phyloP scores from a whole-genome alignment of 1,140 invertebrate species.

The Drosophila pallidifrons region DNA sequence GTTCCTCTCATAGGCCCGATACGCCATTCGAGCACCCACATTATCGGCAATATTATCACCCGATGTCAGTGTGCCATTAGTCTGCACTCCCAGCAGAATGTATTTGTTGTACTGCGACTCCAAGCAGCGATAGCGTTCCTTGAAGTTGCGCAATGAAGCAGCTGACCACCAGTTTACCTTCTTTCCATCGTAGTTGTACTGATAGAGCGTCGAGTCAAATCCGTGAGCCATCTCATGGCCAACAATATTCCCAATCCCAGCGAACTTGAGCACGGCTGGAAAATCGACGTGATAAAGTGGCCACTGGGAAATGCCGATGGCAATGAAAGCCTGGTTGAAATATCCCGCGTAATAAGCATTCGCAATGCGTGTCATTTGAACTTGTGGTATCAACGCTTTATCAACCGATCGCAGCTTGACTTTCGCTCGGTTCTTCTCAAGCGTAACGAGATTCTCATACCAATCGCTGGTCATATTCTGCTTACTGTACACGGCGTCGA shows the following conservation, averaged over 20 bases:
- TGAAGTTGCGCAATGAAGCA: slow-evolving; percentile 87
- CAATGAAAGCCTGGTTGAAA: slow-evolving; percentile 71
- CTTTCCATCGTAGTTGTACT: slow-evolving; percentile 91
- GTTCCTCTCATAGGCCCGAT: slow-evolving; percentile 87
- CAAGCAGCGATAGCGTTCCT: slow-evolving; percentile 92
- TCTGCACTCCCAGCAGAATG: slow-evolving; percentile 84
- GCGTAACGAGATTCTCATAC: slow-evolving; percentile 56
- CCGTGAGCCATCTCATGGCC: slow-evolving; percentile 90
- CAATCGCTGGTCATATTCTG: slow-evolving; percentile 62
- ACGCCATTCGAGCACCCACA: slow-evolving; percentile 92
- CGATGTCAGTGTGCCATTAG: slow-evolving; percentile 92
- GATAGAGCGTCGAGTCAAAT: slow-evolving; percentile 89
- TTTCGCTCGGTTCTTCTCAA: slow-evolving; percentile 62
- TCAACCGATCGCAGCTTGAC: slow-evolving; percentile 64
- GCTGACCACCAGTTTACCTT: slow-evolving; percentile 94
- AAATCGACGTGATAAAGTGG: slow-evolving; percentile 71
- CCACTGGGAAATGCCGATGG: slow-evolving; percentile 83
- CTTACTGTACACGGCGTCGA: slow-evolving; percentile 58
- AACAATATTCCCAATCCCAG: slow-evolving; percentile 89
- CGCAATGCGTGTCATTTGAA: slow-evolving; percentile 71
- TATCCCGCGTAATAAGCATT: slow-evolving; percentile 82
- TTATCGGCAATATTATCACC: slow-evolving; percentile 97
- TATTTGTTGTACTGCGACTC: slow-evolving; percentile 92
- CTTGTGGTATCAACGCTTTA: slow-evolving; percentile 67
- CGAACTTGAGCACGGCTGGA: slow-evolving; percentile 85